Conservation (phyloP, 2,888 invertebrate species). For the Oegoconia quadripuncta region DNA sequence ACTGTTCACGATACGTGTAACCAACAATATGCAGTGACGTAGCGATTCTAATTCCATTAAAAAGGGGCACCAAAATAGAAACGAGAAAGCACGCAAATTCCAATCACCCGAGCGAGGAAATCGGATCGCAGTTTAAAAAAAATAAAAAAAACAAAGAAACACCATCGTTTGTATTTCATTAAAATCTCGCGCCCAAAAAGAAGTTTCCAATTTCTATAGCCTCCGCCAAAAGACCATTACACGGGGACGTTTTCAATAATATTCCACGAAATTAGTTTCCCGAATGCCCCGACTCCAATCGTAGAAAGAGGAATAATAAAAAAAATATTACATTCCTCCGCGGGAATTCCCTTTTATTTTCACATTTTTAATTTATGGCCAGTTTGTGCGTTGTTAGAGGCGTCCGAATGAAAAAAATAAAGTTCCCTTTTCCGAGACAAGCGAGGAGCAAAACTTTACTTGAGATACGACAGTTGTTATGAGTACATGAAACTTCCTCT, state of each 20-base stretch:
- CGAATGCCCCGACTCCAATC: constrained; percentile 22
- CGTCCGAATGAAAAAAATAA: background rate
- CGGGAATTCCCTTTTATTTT: constrained; percentile 23
- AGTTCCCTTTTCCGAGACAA: background rate
- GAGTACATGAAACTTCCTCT: no score
- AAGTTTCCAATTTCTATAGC: constrained; percentile 29
- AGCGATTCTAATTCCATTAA: constrained; percentile 11
- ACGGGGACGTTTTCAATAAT: constrained; percentile 30
- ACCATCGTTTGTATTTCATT: constrained; percentile 27
- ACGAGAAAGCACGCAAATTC: constrained; percentile 8
- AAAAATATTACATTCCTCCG: constrained; percentile 23
- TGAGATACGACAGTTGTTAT: constrained; percentile 1
- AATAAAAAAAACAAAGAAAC: constrained; percentile 9
- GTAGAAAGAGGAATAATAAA: constrained; percentile 27
- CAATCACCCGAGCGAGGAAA: constrained; percentile 14
- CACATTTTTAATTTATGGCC: constrained; percentile 35
- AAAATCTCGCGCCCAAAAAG: constrained; percentile 26
- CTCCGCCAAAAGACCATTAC: constrained; percentile 25
- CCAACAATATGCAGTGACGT: constrained; percentile 5
- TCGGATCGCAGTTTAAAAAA: constrained; percentile 15
- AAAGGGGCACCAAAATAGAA: constrained; percentile 1
- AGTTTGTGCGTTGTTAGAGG: constrained; percentile 16
- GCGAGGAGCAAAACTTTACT: background rate
- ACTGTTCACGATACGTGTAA: constrained; percentile 3
- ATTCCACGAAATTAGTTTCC: constrained; percentile 33